Conservation (phyloP, 2,113 vertebrate genomes). For the Cynocephalus volans region DNA sequence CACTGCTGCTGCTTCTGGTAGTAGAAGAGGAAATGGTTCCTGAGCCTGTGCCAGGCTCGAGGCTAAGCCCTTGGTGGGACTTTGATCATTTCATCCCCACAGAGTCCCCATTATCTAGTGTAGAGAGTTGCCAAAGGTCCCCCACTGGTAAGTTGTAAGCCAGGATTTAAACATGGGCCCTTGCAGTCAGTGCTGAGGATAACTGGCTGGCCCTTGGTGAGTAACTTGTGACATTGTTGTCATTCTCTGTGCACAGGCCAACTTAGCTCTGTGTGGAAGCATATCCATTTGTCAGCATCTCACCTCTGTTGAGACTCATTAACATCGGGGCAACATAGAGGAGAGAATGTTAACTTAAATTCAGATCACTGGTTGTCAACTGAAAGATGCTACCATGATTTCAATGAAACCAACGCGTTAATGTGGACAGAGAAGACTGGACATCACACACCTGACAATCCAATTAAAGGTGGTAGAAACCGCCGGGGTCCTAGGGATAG, state of each 20-base stretch:
- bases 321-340: neutral
- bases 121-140: too few species aligned
- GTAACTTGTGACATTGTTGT: neutral
- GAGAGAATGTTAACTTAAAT: neutral
- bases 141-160: too few species aligned
- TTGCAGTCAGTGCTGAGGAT: neutral
- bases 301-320: neutral
- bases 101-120: rapidly evolving
- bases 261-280: neutral
- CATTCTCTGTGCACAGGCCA: neutral
- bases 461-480: neutral
- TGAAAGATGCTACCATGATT: neutral
- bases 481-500: neutral
- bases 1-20: neutral
- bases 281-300: neutral
- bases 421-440: neutral
- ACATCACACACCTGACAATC: rapidly evolving
- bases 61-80: neutral
- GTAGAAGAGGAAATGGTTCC: neutral
- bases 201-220: neutral
- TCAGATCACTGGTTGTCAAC: neutral
- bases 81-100: neutral
- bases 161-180: neutral
- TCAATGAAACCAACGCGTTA: neutral
- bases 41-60: neutral